Evolutionary conservation across 2,888 invertebrate species (phyloP), one percentile per base, ranked within the genome.

Genomic region (Helleia helle): DNA sequence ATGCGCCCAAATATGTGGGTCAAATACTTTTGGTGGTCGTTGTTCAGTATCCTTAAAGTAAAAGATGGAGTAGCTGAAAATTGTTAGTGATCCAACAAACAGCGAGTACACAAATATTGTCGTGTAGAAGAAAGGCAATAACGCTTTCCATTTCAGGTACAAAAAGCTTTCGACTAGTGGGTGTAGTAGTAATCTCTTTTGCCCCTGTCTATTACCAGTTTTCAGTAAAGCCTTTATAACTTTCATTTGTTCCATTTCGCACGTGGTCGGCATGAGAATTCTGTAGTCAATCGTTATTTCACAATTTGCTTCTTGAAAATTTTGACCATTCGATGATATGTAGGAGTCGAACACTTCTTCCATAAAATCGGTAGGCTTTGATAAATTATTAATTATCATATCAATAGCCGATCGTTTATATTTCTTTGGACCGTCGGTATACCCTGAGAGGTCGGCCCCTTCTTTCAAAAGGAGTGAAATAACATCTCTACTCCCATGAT

Each of bases 401-500:
- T 87, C 86, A 12, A 87, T 68, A n/a, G 86, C 86, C 36, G 86
- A 71, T 50, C 73, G 71, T 45, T 63, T 69, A 12, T 50, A 68
- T 51, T 71, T 79, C 48, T 71, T 79, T 1, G 74, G 75, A 0
- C 74, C 74, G 26, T 73, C 73, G 3, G 75, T 75, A 36, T 75
- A 65, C 0, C 68, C 66, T 7, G 85, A 76, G 5, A 85, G 50
- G 46, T 86, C 81, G 2, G 79, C 85, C 5, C 87, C 87, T 59
- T 83, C 74, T 48, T 65, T 60, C 2, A 85, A 55, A 12, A 86
- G 54, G 4, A 77, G 41, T 0, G 54, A 55, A 34, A 89, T 86
- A 36, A 88, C 86, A 44, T 89, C 87, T 52, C 87, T 81, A 47
- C 88, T 88, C 1, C 89, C 88, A 48, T 87, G 80, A 41, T 85